Evolutionary conservation across 2,888 invertebrate species (phyloP).

Genomic region (Agrochola circellaris): DNA sequence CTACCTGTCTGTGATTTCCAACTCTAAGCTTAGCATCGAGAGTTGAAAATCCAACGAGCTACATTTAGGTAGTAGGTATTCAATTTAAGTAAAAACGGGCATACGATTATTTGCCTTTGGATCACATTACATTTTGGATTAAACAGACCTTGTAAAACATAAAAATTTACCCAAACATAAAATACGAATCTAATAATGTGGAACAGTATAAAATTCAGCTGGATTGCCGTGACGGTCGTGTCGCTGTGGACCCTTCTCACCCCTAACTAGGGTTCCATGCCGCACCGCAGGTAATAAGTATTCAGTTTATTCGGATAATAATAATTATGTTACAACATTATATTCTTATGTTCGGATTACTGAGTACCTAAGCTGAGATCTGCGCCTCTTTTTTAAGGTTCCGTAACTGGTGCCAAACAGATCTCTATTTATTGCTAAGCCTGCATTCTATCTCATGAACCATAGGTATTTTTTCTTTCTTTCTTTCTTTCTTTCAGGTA

Average conservation of each 20-base stretch:
- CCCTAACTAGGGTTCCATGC: slow-evolving; percentile 45
- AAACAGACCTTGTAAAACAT: slow-evolving; percentile 2
- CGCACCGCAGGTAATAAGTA: slow-evolving; percentile 33
- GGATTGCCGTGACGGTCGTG: slow-evolving; percentile 13
- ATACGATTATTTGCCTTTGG: background rate
- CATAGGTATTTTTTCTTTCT: too few relatives aligned
- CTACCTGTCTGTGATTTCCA: background rate
- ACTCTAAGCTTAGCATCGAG: background rate
- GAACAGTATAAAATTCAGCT: slow-evolving; percentile 19
- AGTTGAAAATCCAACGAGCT: background rate
- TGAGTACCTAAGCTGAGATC: background rate
- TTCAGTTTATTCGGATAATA: slow-evolving; percentile 40
- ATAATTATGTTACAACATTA: slow-evolving; percentile 23
- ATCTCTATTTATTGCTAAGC: too few relatives aligned
- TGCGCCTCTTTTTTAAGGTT: background rate
- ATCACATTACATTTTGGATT: background rate
- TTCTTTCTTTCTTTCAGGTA: too few relatives aligned
- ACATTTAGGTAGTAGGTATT: background rate
- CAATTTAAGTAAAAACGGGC: background rate
- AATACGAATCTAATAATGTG: slow-evolving; percentile 23
- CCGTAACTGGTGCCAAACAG: too few relatives aligned
- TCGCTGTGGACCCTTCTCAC: slow-evolving; percentile 50
- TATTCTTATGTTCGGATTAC: background rate
- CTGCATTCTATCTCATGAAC: too few relatives aligned
- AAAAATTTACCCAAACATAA: slow-evolving; percentile 21